Percentiles rank a stretch among this genome's conserved stretches.
Conservation (phyloP, 1,140 invertebrate genomes). For the Polypedilum pembai region DNA sequence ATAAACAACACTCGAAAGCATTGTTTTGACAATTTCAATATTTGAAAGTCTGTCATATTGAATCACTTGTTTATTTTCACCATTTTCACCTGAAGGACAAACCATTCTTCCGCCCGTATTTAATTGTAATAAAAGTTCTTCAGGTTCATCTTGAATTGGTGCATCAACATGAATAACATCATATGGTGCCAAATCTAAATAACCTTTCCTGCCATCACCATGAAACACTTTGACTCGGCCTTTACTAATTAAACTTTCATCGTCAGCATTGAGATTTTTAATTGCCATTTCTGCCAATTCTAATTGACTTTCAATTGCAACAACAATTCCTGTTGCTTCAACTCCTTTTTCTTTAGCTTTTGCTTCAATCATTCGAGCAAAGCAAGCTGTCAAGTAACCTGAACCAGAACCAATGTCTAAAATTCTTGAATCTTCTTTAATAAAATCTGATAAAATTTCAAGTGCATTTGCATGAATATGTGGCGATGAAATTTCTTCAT, state of each 20-base stretch:
- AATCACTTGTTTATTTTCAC: conserved; percentile 70
- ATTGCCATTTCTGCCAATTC: conserved; percentile 69
- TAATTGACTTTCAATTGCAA: conserved; percentile 93
- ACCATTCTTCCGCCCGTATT: conserved; percentile 80
- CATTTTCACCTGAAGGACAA: conserved; percentile 64
- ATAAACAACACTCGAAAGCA: too few species aligned
- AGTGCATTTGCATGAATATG: conserved; percentile 98
- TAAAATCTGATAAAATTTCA: conserved; percentile 67
- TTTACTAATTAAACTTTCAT: conserved; percentile 55
- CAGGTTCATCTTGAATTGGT: conserved; percentile 70
- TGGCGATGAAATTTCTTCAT: conserved; percentile 93
- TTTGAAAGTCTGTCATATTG: conserved; percentile 82
- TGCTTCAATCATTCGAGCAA: conserved; percentile 51
- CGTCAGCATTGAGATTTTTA: conserved; percentile 70
- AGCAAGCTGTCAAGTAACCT: conserved; percentile 56
- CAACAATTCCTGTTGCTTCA: conserved; percentile 51
- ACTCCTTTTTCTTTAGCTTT: conserved; percentile 43
- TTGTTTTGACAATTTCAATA: conserved; percentile 54
- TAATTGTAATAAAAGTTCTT: conserved; percentile 53
- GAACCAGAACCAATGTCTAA: conserved; percentile 80
- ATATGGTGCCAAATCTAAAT: conserved; percentile 64
- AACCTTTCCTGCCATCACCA: conserved; percentile 80
- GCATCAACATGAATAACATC: conserved; percentile 93
- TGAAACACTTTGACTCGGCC: conserved; percentile 62
- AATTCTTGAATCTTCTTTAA: conserved; percentile 63